Percentiles rank a stretch among this genome's conserved stretches.
Evolutionary conservation across 2,888 invertebrate genomes (phyloP).

Genomic region (Hirudinaria manillensis): DNA sequence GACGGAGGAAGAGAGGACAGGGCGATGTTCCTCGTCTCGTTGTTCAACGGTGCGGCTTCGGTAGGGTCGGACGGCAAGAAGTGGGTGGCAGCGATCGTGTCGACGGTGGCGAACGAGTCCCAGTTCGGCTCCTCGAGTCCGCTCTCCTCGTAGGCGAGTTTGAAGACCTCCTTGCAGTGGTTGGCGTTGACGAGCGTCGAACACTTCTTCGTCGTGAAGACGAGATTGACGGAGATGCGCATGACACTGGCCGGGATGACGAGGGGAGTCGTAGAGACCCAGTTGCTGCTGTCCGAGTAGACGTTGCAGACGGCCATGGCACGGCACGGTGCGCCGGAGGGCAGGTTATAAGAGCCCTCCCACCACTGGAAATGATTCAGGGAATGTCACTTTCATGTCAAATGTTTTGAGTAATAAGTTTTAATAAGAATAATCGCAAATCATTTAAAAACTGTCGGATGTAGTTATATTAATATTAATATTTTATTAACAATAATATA

Average conservation of each 20-base stretch:
- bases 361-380: conserved; percentile 2
- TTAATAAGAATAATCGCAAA: no score
- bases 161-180: conserved; percentile 28
- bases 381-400: not conserved
- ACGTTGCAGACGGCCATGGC: conserved; percentile 28
- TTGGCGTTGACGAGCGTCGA: conserved; percentile 1
- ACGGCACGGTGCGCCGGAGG: not conserved
- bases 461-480: no score
- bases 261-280: conserved; percentile 19
- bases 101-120: conserved; percentile 15
- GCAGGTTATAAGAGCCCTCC: not conserved
- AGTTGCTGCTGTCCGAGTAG: conserved; percentile 19
- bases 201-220: conserved; percentile 18
- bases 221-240: conserved; percentile 11
- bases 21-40: conserved; percentile 17
- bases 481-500: no score
- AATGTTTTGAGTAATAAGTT: no score
- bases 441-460: no score
- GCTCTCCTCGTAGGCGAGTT: conserved; percentile 14
- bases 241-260: conserved; percentile 4
- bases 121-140: not conserved
- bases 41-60: conserved; percentile 7
- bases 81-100: conserved; percentile 18
- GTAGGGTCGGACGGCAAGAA: not conserved
- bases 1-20: not conserved